Percentiles rank a stretch among this genome's conserved stretches.
Conservation (phyloP, 1,140 invertebrate species). For the Periplaneta americana region DNA sequence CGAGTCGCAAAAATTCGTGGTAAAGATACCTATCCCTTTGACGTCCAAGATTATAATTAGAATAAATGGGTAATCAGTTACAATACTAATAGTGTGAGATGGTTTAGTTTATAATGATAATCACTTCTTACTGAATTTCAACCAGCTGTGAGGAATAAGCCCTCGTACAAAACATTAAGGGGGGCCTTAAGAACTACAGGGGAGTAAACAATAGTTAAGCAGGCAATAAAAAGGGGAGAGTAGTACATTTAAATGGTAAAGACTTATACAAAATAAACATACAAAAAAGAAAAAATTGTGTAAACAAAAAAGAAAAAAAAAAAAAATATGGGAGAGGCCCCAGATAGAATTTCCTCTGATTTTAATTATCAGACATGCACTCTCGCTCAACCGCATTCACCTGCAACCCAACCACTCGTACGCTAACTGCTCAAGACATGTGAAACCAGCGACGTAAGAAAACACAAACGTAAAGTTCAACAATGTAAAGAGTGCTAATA, state of each 20-base stretch:
- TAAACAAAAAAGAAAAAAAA: too few relatives aligned
- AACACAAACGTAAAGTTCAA: not conserved
- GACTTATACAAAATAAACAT: not conserved
- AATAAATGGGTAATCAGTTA: not conserved
- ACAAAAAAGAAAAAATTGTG: not conserved
- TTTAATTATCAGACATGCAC: not conserved
- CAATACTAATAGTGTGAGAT: not conserved
- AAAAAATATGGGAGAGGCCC: not conserved
- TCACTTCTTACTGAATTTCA: not conserved
- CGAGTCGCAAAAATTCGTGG: not conserved
- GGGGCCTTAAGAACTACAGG: not conserved
- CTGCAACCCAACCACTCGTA: not conserved
- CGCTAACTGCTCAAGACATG: not conserved
- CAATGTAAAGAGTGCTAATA: not conserved
- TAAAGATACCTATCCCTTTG: not conserved
- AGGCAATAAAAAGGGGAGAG: not conserved
- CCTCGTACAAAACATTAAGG: not conserved
- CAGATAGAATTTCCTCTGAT: not conserved
- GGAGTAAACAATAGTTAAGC: not conserved
- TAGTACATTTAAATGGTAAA: not conserved
- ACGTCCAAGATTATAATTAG: not conserved
- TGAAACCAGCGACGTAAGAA: not conserved
- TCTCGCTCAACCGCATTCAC: not conserved
- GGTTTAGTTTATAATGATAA: not conserved
- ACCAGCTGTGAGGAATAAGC: not conserved